Evolutionary conservation across 2,888 invertebrate species (phyloP), one percentile per base, ranked within the genome.

Genomic region (Drosophila yooni): DNA sequence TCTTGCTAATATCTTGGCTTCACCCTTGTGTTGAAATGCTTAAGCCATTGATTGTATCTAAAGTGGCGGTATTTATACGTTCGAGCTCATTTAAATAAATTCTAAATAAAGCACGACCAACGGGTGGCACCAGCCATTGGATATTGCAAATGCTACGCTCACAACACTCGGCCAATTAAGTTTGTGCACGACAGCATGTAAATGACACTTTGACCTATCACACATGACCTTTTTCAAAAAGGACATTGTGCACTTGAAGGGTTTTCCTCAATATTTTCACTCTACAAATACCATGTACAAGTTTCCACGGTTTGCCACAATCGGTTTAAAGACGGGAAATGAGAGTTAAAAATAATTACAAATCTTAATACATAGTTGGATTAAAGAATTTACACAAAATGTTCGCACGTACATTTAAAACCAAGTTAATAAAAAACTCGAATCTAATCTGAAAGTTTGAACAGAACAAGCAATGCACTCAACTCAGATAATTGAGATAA

Each of bases 41-140:
- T 89, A 85, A 89, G 91, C 88, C 85, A 90, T 85, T 85, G 85
- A 85, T 85, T 85, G 85, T 91, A 85, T 85, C 85, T 85, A 90
- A 85, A 85, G 85, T 85, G 85, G 89, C 82, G 88, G 79, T 85
- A 85, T 85, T 85, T 85, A 85, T 85, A 90, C 89, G 91, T 89
- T 84, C 73, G 79, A 68, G 73, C 88, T 85, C 91, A 85, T 85
- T 85, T 85, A 89, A 85, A 85, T 85, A 90, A 85, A 85, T 85
- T 90, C 89, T 72, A 85, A 85, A 85, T 85, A 85, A 85, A 85
- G 85, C 88, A 85, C 87, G 56, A 73, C 69, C 68, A 61, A 63
- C 36, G 58, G 65, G 31, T 58, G 53, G 54, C 48, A 52, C 58
- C 57, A 21, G 48, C 59, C 62, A 77, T 11, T 81, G 77, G 56